Conservation (phyloP, 2,113 vertebrate species). For the Pholis gunnellus region DNA sequence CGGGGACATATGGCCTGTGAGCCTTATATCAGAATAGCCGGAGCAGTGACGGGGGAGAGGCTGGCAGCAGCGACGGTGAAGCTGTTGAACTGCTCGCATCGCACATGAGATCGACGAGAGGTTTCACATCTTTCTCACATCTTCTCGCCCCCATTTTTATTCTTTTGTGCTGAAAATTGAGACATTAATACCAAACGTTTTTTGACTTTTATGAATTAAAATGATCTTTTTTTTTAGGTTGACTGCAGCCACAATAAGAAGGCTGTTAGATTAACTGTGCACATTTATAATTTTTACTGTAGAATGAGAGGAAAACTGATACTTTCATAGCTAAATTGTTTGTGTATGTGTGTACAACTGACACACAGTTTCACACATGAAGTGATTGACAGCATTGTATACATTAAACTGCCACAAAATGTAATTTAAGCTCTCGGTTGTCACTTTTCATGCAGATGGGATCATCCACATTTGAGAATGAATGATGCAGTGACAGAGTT, state of each 20-base stretch:
- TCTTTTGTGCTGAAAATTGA: not conserved
- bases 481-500: not conserved
- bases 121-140: constrained; percentile 1
- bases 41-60: not conserved
- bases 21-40: constrained; percentile 47
- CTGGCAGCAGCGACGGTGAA: constrained; percentile 24
- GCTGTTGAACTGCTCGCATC: constrained; percentile 1
- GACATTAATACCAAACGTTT: not conserved
- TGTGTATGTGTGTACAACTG: too few relatives aligned
- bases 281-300: not conserved
- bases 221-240: not conserved
- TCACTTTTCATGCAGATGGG: not conserved
- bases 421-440: not conserved
- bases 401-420: not conserved
- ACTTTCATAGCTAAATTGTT: not conserved
- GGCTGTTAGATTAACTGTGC: not conserved
- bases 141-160: not conserved
- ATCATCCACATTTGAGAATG: not conserved
- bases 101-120: not conserved
- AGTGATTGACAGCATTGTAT: not conserved
- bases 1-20: constrained; percentile 74
- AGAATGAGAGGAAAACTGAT: not conserved
- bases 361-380: not conserved
- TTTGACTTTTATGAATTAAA: not conserved
- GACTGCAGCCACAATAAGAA: not conserved